A percentile compares a stretch with the other conserved stretches of the same genome.
Conservation (phyloP, 2,113 vertebrate genomes). For the Petromus typicus region DNA sequence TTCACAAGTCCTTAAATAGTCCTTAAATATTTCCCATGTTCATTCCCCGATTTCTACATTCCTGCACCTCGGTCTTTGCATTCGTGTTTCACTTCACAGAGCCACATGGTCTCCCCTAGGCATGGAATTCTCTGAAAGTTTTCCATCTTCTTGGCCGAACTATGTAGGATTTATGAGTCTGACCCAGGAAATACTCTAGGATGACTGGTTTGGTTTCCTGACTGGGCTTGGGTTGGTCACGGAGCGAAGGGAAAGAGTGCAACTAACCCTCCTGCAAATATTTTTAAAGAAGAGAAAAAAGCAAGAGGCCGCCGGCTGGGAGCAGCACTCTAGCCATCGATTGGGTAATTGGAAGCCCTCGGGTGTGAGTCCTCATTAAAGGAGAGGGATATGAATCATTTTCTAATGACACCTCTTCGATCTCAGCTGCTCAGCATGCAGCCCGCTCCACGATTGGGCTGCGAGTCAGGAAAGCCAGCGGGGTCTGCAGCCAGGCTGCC, state of each 20-base stretch:
- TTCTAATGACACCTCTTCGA: slow-evolving; percentile 88
- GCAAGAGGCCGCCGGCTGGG: slow-evolving; percentile 42
- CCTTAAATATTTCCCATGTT: background rate
- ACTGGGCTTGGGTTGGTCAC: slow-evolving; percentile 73
- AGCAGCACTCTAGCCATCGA: slow-evolving; percentile 79
- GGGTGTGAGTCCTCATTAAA: slow-evolving; percentile 87
- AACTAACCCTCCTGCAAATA: slow-evolving; percentile 62
- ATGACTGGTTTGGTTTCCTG: slow-evolving; percentile 71
- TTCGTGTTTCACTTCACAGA: background rate
- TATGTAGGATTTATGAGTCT: background rate
- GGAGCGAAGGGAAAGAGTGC: slow-evolving; percentile 51
- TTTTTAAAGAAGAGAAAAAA: slow-evolving; percentile 57
- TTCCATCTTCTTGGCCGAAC: background rate
- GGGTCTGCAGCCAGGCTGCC: slow-evolving; percentile 84
- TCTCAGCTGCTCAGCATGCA: slow-evolving; percentile 88
- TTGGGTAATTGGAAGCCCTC: slow-evolving; percentile 86
- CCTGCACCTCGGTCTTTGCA: background rate
- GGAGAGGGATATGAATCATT: slow-evolving; percentile 88
- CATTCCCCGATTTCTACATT: background rate
- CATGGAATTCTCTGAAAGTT: background rate
- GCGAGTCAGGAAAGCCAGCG: slow-evolving; percentile 84
- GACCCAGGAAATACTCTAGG: background rate
- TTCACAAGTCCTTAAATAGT: background rate
- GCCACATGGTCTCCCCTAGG: background rate
- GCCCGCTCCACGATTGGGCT: slow-evolving; percentile 85